These are phyloP conservation scores for Protomyctophum bolini DNA, from an alignment of 2,113 vertebrate genomes.

Conservation along the genomic window DNA sequence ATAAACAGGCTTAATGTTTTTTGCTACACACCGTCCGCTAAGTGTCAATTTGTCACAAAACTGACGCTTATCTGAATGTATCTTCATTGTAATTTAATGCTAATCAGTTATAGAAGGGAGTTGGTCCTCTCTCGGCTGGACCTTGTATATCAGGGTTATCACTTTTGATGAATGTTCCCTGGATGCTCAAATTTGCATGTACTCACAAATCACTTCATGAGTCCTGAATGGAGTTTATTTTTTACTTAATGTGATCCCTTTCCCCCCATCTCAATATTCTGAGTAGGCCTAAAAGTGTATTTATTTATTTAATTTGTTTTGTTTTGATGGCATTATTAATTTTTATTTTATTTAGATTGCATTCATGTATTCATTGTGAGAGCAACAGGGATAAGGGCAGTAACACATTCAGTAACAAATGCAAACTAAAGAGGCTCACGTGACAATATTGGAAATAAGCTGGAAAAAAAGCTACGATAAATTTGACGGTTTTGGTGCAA, in stretches of 20 bases:
- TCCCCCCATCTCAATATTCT: too few relatives aligned
- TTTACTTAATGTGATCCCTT: neutral
- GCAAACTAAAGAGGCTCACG: too few relatives aligned
- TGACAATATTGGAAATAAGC: too few relatives aligned
- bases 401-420: too few relatives aligned
- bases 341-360: too few relatives aligned
- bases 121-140: neutral
- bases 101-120: neutral
- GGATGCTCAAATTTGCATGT: constrained; percentile 1
- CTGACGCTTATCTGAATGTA: neutral
- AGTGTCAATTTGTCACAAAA: neutral
- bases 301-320: too few relatives aligned
- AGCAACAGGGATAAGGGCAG: too few relatives aligned
- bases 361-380: too few relatives aligned
- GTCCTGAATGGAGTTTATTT: neutral
- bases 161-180: constrained; percentile 4
- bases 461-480: too few relatives aligned
- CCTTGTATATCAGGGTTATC: neutral
- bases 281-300: too few relatives aligned
- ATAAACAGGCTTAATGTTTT: neutral
- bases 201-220: constrained; percentile 4
- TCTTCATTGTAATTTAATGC: neutral
- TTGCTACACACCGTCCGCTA: neutral
- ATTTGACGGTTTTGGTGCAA: too few relatives aligned
- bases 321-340: too few relatives aligned